Percentiles rank a stretch among this genome's conserved stretches.
These are phyloP conservation scores for Podotricha telesiphe DNA, from an alignment of 2,888 invertebrate genomes.

Conservation along the genomic window DNA sequence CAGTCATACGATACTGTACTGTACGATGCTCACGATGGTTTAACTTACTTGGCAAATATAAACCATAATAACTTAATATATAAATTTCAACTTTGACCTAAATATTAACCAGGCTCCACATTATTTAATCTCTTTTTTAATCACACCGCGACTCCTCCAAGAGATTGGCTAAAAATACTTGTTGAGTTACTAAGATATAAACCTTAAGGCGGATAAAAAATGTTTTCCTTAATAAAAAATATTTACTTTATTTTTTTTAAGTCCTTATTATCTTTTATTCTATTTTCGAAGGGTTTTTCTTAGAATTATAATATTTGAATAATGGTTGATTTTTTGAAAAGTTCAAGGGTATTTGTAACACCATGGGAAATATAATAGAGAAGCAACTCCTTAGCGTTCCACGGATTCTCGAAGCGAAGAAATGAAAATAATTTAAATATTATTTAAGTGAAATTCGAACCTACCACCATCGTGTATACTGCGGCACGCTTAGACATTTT, in stretches of 20 bases:
- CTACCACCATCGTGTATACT: no score
- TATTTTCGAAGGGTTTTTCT: background rate
- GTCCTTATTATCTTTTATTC: constrained; percentile 14
- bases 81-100: background rate
- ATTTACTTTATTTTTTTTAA: constrained; percentile 6
- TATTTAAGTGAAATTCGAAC: no score
- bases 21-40: no score
- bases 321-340: background rate
- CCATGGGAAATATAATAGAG: no score
- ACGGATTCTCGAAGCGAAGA: no score
- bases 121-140: background rate
- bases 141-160: background rate
- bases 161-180: background rate
- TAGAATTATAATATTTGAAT: background rate
- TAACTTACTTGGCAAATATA: no score
- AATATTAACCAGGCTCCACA: background rate
- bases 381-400: no score
- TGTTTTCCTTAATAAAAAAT: constrained; percentile 22
- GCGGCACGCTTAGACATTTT: no score
- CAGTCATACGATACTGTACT: no score
- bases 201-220: constrained; percentile 14
- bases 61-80: no score
- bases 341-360: background rate
- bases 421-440: no score
- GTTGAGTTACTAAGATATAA: background rate